These are phyloP conservation scores for Zapornia atra DNA, from an alignment of 2,113 vertebrate species.

Conservation along the genomic window DNA sequence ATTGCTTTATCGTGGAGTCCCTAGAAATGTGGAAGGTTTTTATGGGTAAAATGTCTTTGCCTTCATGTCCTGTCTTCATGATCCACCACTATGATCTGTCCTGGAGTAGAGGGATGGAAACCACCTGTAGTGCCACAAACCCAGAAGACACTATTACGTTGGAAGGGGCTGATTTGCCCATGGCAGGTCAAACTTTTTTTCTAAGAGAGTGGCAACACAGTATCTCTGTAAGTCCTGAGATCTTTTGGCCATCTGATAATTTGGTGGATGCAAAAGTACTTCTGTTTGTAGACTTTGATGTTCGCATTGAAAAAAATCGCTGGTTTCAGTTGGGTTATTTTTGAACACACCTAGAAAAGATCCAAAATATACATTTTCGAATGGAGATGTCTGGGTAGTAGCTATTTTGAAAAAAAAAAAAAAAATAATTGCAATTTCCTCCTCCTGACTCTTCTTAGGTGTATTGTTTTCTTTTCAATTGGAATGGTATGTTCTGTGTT, in stretches of 20 bases:
- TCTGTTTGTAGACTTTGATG: neutral
- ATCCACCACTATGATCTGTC: neutral
- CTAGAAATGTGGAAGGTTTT: neutral
- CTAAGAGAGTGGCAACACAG: neutral
- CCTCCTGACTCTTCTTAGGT: neutral
- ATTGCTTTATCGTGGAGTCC: neutral
- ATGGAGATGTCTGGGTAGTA: neutral
- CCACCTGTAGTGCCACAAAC: neutral
- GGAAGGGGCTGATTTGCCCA: neutral
- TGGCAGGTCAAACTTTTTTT: neutral
- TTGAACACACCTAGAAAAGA: neutral
- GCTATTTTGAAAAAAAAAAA: neutral
- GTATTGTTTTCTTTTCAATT: neutral
- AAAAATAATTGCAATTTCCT: neutral
- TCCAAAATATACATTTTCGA: neutral
- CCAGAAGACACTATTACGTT: neutral
- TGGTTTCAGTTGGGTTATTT: neutral
- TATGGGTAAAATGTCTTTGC: neutral
- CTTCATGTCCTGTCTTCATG: too few species aligned
- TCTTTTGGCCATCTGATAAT: neutral
- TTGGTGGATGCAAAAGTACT: neutral
- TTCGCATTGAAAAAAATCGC: fast-evolving
- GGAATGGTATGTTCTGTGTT: neutral
- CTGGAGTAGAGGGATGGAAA: neutral
- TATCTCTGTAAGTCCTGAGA: neutral